These are phyloP conservation scores for Lymantria monacha DNA, from an alignment of 2,888 invertebrate genomes.

Conservation along the genomic window DNA sequence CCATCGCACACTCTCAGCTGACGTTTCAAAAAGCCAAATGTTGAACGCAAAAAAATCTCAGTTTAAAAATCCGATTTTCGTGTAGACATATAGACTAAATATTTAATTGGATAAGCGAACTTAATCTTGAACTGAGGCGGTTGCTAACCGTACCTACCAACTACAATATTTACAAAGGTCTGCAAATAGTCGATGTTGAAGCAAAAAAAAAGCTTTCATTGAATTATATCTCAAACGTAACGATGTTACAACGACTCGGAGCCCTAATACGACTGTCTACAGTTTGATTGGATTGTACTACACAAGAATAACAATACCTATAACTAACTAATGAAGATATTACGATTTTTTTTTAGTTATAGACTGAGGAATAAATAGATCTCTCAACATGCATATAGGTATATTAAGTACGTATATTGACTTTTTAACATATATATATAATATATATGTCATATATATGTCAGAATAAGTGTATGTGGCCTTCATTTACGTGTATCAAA, in stretches of 20 bases:
- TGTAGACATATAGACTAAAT: slow-evolving; percentile 37
- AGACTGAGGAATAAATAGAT: too few species aligned
- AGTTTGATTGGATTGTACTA: slow-evolving; percentile 15
- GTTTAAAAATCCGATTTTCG: slow-evolving; percentile 21
- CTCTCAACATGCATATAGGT: too few species aligned
- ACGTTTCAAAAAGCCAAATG: slow-evolving; percentile 17
- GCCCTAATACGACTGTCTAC: slow-evolving; percentile 13
- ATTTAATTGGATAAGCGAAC: slow-evolving; percentile 46
- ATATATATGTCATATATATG: too few species aligned
- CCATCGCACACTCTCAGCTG: slow-evolving; percentile 6
- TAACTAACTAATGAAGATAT: too few species aligned
- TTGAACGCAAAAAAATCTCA: slow-evolving; percentile 9
- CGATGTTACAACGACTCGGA: slow-evolving; percentile 27
- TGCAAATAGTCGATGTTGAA: slow-evolving; percentile 29
- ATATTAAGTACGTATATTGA: too few species aligned
- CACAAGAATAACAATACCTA: too few species aligned
- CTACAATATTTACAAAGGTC: slow-evolving; percentile 54
- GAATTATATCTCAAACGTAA: slow-evolving; percentile 31
- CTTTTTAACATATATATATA: too few species aligned
- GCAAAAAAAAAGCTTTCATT: slow-evolving; percentile 30
- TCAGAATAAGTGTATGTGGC: too few species aligned
- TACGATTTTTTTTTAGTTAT: too few species aligned
- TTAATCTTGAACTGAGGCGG: slow-evolving; percentile 44
- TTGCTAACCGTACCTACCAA: slow-evolving; percentile 35
- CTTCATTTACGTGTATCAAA: too few species aligned